A percentile compares a stretch with the other conserved stretches of the same genome.
Evolutionary conservation across 2,113 vertebrate genomes (phyloP).

Genomic region (Cricetomys ansorgei): DNA sequence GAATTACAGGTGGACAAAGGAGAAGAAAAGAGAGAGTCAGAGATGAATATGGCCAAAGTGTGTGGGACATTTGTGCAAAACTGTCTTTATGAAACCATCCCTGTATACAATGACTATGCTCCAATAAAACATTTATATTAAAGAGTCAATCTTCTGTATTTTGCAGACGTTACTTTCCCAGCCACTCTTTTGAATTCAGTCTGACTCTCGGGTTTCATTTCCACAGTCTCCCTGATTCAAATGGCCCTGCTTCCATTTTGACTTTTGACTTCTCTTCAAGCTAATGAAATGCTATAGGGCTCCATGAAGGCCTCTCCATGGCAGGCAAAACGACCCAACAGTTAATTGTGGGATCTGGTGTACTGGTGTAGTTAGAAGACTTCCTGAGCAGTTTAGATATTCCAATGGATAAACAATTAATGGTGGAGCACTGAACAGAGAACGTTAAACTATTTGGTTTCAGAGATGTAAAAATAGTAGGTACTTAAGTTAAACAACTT

Average conservation of each 20-base stretch:
- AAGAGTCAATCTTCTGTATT: not conserved
- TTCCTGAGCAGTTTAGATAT: not conserved
- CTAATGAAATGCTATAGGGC: not conserved
- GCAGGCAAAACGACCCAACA: not conserved
- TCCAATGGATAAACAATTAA: not conserved
- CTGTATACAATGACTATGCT: too few species aligned
- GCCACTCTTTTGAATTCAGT: not conserved
- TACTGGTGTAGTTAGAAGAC: not conserved
- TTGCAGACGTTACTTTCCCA: not conserved
- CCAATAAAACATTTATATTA: too few species aligned
- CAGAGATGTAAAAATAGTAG: not conserved
- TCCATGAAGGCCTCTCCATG: too few species aligned
- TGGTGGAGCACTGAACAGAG: not conserved
- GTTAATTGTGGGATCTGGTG: not conserved
- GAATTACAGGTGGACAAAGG: not conserved
- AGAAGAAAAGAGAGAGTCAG: too few species aligned
- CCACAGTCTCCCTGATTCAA: not conserved
- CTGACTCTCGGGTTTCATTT: not conserved
- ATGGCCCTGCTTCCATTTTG: not conserved
- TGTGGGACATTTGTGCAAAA: not conserved
- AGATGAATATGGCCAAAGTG: not conserved
- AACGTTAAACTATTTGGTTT: not conserved
- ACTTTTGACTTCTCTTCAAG: not conserved
- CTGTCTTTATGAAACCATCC: too few species aligned
- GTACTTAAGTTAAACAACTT: conserved; percentile 32